Base-by-base conservation (phyloP, 2,888 invertebrate genomes). In the Nudaria mundana region DNA sequence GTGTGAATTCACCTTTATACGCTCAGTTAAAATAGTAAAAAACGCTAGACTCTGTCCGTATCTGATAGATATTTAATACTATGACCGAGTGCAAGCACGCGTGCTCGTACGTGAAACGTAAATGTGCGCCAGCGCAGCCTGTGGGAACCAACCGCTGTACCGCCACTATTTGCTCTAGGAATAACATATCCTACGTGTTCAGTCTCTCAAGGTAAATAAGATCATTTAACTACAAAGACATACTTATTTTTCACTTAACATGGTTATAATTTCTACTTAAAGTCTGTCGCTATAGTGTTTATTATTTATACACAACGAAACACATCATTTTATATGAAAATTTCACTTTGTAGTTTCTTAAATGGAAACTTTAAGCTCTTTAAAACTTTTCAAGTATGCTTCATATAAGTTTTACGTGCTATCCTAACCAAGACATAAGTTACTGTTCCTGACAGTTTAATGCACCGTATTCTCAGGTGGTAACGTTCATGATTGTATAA, bases 371-470 rank as follows among this genome's bases (percentile, higher is more conserved):
- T 81, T 72, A 81, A 81, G 78, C 75, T 62, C 69, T 72, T 81
- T 83, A 82, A 85, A 87, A 86, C 80, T 86, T 81, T 76, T 83
- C 69, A 71, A 84, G 78, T 78, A 71, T 80, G 76, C 81, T 82
- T 75, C 81, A 84, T 83, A 81, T 83, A 86, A 87, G 79, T 85
- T 83, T 76, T 66, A 77, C 77, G 77, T 76, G 76, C 76, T 76
- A 79, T 66, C 64, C 62, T 56, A 15, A 35, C 57, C 39, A 43
- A 43, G 12, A 32, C 44, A 12, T 5, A 11, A 22, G n/a, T 11
- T 40, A 14, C 33, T 11, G 3, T 6, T 6, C 0, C 0, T 0
- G 14, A 37, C n/a, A 33, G 24, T 0, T 0, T 0, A 0, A 7
- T 26, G 13, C 12, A 5, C 10, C 23, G 45, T 48, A 35, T 5